A percentile compares a stretch with the other conserved stretches of the same genome.
phyloP scores from a whole-genome alignment of 2,888 invertebrate genomes.

The Glyphotaelius pellucidus region DNA sequence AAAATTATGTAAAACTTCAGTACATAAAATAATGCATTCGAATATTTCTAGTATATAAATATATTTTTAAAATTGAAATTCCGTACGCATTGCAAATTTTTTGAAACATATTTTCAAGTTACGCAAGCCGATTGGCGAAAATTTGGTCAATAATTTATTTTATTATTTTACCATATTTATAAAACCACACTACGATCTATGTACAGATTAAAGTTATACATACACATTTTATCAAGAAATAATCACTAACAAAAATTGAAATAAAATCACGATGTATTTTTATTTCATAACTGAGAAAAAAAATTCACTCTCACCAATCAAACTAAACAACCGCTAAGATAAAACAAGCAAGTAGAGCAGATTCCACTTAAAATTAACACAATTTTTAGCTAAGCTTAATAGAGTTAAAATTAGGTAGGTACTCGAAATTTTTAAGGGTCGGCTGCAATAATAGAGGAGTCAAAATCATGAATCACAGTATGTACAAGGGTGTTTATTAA shows the following conservation, averaged over 20 bases:
- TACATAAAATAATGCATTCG: slow-evolving; percentile 6
- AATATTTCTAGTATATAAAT: slow-evolving; percentile 41
- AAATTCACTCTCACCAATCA: not conserved
- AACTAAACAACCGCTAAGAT: not conserved
- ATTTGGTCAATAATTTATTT: slow-evolving; percentile 24
- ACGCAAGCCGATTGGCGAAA: slow-evolving; percentile 31
- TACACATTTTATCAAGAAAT: not conserved
- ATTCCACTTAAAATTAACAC: not conserved
- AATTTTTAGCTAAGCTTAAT: not conserved
- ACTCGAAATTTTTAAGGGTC: not conserved
- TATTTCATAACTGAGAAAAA: not conserved
- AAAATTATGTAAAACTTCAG: not conserved
- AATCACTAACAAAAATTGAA: not conserved
- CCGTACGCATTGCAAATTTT: slow-evolving; percentile 46
- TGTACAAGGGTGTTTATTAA: too few species aligned
- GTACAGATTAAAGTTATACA: not conserved
- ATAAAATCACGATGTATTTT: not conserved
- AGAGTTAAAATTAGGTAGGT: too few species aligned
- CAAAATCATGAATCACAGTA: not conserved
- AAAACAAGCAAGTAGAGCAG: not conserved
- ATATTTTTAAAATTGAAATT: slow-evolving; percentile 41
- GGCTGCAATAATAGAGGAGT: not conserved
- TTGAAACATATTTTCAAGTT: slow-evolving; percentile 34
- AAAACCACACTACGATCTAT: slow-evolving; percentile 8
- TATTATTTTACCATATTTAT: slow-evolving; percentile 4